phyloP scores from a whole-genome alignment of 2,797 vertebrate species.

The Heliangelus exortis region DNA sequence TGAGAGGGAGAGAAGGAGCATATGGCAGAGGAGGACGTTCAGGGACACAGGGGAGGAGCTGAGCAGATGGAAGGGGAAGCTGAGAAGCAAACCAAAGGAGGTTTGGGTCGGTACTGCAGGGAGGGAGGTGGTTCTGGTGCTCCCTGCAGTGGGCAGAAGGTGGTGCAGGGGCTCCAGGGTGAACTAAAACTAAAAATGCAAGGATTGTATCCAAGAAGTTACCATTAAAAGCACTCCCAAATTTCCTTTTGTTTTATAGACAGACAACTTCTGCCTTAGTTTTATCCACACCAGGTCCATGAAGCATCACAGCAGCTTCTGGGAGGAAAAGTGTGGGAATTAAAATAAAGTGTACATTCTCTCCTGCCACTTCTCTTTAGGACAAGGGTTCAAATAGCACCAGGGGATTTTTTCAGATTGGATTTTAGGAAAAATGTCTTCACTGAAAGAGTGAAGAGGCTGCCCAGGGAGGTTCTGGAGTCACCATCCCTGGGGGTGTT shows the following conservation, averaged over 20 bases:
- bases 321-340: no score
- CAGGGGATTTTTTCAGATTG: no score
- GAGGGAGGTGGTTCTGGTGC: background rate
- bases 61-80: background rate
- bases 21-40: background rate
- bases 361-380: no score
- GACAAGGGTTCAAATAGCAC: no score
- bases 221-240: background rate
- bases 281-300: background rate
- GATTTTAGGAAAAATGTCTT: no score
- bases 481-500: no score
- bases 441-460: no score
- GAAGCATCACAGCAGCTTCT: background rate
- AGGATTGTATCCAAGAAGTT: background rate
- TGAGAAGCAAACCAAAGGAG: background rate
- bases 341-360: no score
- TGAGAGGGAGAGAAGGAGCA: background rate
- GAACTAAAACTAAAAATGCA: background rate
- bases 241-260: background rate
- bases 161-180: background rate
- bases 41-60: background rate
- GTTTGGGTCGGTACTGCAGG: background rate
- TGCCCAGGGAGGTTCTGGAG: no score
- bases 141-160: no score
- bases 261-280: background rate